Percentiles rank a stretch among this genome's conserved stretches.
These are phyloP conservation scores for Drosophila antonietae DNA, from an alignment of 2,888 invertebrate species.

Conservation along the genomic window DNA sequence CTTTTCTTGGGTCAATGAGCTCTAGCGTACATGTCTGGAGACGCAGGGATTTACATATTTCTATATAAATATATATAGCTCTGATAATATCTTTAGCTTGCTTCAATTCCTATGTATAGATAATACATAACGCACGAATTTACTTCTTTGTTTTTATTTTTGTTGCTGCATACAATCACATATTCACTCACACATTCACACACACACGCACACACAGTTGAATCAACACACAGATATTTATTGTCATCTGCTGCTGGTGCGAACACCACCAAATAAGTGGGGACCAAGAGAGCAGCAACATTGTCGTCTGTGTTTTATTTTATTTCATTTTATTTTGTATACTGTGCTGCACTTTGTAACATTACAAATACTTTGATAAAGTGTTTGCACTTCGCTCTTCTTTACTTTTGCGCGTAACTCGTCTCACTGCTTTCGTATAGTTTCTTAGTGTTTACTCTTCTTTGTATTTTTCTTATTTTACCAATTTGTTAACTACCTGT, in stretches of 20 bases:
- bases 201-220: constrained; percentile 8
- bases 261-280: constrained; percentile 26
- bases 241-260: constrained; percentile 47
- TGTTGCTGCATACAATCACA: constrained; percentile 22
- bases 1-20: constrained; percentile 7
- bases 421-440: constrained; percentile 4
- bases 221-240: constrained; percentile 19
- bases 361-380: constrained; percentile 19
- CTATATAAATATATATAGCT: background rate
- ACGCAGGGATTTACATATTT: background rate
- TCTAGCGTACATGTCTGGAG: background rate
- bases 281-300: constrained; percentile 21
- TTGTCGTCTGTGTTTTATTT: constrained; percentile 4
- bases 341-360: constrained; percentile 52
- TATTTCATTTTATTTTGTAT: constrained; percentile 6
- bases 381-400: constrained; percentile 10
- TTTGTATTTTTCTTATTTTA: constrained; percentile 15
- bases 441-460: constrained; percentile 15
- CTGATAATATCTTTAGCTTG: constrained; percentile 16
- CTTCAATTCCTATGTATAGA: constrained; percentile 6
- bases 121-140: constrained; percentile 16
- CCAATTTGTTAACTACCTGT: constrained; percentile 47
- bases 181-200: constrained; percentile 3
- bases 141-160: constrained; percentile 51
- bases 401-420: constrained; percentile 9